A percentile compares a stretch with the other conserved stretches of the same genome.
phyloP scores from a whole-genome alignment of 2,888 invertebrate genomes.

The Epirrhoe alternata region DNA sequence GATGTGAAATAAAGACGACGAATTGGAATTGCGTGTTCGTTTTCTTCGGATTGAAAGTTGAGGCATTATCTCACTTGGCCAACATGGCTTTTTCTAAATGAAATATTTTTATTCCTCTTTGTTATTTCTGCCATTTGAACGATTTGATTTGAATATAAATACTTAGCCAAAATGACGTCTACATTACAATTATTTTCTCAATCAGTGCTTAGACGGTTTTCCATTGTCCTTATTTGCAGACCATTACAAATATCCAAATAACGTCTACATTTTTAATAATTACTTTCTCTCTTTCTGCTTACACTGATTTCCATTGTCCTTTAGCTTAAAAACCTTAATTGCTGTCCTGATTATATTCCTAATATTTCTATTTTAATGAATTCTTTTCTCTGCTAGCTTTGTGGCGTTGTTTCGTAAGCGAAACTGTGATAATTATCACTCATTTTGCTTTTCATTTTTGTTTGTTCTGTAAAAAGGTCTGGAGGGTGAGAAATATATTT shows the following conservation, averaged over 20 bases:
- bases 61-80: too few species aligned
- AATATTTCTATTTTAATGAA: constrained; percentile 51
- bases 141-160: too few species aligned
- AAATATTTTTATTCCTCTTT: too few species aligned
- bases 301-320: constrained; percentile 1
- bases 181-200: too few species aligned
- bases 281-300: background rate
- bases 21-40: too few species aligned
- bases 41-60: too few species aligned
- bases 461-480: constrained; percentile 22
- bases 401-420: constrained; percentile 31
- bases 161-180: too few species aligned
- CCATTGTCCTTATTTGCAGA: too few species aligned
- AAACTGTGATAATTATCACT: constrained; percentile 35
- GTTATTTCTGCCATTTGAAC: too few species aligned
- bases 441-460: constrained; percentile 30
- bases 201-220: too few species aligned
- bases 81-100: too few species aligned
- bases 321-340: constrained; percentile 47
- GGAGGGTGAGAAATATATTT: constrained; percentile 8
- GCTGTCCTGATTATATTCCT: constrained; percentile 48
- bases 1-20: too few species aligned
- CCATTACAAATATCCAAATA: background rate
- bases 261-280: background rate
- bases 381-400: constrained; percentile 37